These are phyloP conservation scores for Urocitellus parryii DNA, from an alignment of 2,113 vertebrate species.

Conservation along the genomic window DNA sequence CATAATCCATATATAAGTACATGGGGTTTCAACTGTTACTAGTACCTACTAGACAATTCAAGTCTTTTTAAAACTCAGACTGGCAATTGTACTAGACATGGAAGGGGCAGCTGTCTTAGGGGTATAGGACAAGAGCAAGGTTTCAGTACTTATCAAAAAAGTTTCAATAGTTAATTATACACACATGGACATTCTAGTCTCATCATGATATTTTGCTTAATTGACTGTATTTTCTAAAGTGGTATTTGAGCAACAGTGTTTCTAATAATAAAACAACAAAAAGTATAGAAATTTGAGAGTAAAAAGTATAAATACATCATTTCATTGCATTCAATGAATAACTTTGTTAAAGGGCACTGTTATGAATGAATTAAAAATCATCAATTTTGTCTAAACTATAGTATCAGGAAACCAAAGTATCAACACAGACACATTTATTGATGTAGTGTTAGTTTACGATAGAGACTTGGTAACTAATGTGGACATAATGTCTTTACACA, in stretches of 20 bases:
- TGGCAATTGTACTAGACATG: neutral
- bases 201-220: neutral
- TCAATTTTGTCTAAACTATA: neutral
- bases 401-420: neutral
- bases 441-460: neutral
- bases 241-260: neutral
- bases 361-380: slow-evolving; percentile 21
- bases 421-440: neutral
- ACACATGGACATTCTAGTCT: neutral
- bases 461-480: neutral
- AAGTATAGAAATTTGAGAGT: neutral
- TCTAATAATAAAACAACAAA: neutral
- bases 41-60: neutral
- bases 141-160: neutral
- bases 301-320: neutral
- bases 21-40: neutral
- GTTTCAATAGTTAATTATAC: neutral
- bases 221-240: neutral
- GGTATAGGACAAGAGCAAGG: neutral
- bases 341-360: neutral
- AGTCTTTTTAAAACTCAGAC: neutral
- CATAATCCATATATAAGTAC: neutral
- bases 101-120: neutral
- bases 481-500: neutral
- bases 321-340: neutral